Base-by-base conservation (phyloP, 2,888 invertebrate species). In the Acleris cristana region DNA sequence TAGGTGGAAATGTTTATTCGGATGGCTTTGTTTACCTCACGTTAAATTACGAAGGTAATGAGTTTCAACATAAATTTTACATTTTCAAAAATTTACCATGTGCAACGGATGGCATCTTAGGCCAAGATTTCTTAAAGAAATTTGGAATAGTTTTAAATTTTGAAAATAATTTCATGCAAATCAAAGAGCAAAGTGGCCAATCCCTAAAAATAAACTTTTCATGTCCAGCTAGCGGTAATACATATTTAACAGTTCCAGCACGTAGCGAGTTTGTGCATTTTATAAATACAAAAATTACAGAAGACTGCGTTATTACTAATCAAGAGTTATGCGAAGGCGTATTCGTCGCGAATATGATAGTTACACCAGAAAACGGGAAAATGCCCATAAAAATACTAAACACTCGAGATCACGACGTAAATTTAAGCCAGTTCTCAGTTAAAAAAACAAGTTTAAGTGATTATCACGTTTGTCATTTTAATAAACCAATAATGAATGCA, bases 21-120 rank as follows among this genome's bases (percentile, higher is more conserved):
- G 59, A 62, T 14, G 65, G 69, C 18, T 69, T 30, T 65, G 65
- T 67, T 44, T 61, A 62, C 56, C 34, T 62, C 30, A 67, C 23
- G 14, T 57, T 62, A 62, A 30, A 44, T 53, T 56, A 53, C 30
- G 44, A 52, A 40, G 19, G 30, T 19, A 18, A 51, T 51, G 55
- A 48, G 19, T 60, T 69, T 30, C n/a, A 23, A 23, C 61, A 69
- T 58, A 69, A 69, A 49, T 70, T 70, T 61, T 61, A 57, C 49
- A 57, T 64, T 12, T 70, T 67, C 54, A 48, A 66, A 12, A 58
- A 60, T 2, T 70, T 70, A 40, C 14, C 60, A 19, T 64, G 55
- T 57, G 44, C 26, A 45, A 56, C 56, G 0, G 60, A 64, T 53
- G 64, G 49, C 14, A 64, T 66, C 16, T 53, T 66, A 53, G 70